These are phyloP conservation scores for Lacerta agilis DNA, from an alignment of 2,797 vertebrate species.

Conservation along the genomic window DNA sequence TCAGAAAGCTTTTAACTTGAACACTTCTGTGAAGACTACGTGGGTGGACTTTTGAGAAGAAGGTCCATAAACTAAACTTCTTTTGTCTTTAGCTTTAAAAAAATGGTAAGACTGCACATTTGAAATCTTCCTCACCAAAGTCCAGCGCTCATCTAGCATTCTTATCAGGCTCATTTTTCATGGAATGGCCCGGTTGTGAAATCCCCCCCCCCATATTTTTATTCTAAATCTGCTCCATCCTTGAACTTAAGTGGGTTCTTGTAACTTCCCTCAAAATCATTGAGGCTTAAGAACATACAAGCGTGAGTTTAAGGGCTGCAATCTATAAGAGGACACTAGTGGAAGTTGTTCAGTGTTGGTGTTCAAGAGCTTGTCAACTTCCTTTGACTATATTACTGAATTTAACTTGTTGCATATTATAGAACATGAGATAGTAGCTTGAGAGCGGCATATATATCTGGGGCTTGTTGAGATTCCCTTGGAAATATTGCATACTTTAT, in stretches of 20 bases:
- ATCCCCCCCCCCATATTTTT: background rate
- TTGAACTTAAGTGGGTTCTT: background rate
- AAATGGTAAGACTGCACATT: too few species aligned
- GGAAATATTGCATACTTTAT: background rate
- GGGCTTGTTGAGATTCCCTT: background rate
- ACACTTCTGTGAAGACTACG: too few species aligned
- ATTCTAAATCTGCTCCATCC: background rate
- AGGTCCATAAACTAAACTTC: too few species aligned
- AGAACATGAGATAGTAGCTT: background rate
- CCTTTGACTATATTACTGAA: background rate
- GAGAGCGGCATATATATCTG: background rate
- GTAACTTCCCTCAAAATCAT: background rate
- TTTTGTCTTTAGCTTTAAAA: too few species aligned
- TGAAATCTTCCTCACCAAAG: too few species aligned
- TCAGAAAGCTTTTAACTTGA: too few species aligned
- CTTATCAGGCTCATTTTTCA: too few species aligned
- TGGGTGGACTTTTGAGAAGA: too few species aligned
- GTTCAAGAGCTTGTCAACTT: background rate
- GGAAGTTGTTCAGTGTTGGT: background rate
- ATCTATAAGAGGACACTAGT: background rate
- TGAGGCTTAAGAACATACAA: background rate
- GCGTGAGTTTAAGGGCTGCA: background rate
- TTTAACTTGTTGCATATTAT: too few species aligned
- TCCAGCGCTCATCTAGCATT: too few species aligned
- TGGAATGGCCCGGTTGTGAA: too few species aligned